Base-by-base conservation (phyloP, 2,888 invertebrate species). In the Drosophila mettleri region DNA sequence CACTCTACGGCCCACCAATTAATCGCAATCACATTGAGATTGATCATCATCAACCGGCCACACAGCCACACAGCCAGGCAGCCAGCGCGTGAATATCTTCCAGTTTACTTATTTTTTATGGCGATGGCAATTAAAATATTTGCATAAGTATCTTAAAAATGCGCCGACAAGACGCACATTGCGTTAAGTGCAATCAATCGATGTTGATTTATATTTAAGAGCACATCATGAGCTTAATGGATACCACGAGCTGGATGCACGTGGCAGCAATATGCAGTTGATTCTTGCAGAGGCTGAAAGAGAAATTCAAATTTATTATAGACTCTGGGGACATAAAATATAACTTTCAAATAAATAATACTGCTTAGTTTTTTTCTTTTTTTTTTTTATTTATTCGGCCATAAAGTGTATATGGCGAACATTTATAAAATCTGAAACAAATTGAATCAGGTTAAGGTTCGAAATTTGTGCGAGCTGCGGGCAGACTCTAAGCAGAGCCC, bases 21-120 rank as follows among this genome's bases (percentile, higher is more conserved):
- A 82, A 82, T 77, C 67, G 72, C 67, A 67, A 63, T 72, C 72
- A 39, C 51, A 77, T 82, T 79, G 74, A 85, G 77, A 85, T 79
- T 83, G 80, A 87, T 85, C 57, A 60, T 45, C 54, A 51, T 12
- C 52, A 16, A 9, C 34, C 45, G 53, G 33, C 34, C 20, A 38
- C 22, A 34, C 60, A 10, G 27, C 45, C 29, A 22, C 53, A n/a
- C n/a, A n/a, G n/a, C n/a, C n/a, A n/a, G n/a, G n/a, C n/a, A 45
- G 45, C 18, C 54, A 16, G 39, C 38, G 49, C 29, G 16, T 45
- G 6, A 18, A 59, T 45, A 43, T 48, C 49, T 58, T 27, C 22
- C 24, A 71, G 63, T 66, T 53, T 29, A 45, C 45, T 41, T 29
- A 34, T 39, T 67, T 59, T 51, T 59, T 51, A 55, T 71, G 39